Evolutionary conservation across 2,113 vertebrate genomes (phyloP).

Genomic region (Ceratotherium simum): DNA sequence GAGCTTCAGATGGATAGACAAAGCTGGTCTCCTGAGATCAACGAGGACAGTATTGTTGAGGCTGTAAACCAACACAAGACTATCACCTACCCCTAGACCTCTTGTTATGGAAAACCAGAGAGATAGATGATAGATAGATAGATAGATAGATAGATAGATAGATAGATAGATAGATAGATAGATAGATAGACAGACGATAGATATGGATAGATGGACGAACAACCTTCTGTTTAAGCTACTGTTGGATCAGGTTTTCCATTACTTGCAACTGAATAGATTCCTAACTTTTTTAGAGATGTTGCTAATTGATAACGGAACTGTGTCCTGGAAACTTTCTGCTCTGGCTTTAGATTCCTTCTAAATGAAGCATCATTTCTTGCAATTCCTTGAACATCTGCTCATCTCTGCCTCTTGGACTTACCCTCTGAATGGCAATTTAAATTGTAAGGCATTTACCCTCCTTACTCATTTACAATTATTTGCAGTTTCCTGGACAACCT

Average conservation of each 20-base stretch:
- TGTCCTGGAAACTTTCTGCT: not conserved
- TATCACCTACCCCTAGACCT: not conserved
- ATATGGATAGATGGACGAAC: not conserved
- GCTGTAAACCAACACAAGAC: not conserved
- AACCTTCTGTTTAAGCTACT: not conserved
- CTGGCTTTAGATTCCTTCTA: not conserved
- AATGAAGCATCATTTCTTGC: not conserved
- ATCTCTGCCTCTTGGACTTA: not conserved
- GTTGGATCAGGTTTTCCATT: not conserved
- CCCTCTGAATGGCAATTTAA: not conserved
- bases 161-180: not conserved
- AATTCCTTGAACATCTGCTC: not conserved
- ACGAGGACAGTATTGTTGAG: rapidly evolving
- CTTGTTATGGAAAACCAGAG: not conserved
- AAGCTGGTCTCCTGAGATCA: not conserved
- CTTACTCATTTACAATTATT: not conserved
- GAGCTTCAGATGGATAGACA: not conserved
- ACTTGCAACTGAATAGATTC: not conserved
- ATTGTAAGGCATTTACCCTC: not conserved
- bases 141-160: not conserved
- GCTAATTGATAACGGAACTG: not conserved
- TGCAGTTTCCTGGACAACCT: not conserved
- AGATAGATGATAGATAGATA: not conserved
- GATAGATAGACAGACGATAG: not conserved
- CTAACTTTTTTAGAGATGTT: not conserved